Conservation (phyloP, 1,140 invertebrate species). For the Cecropterus lyciades region DNA sequence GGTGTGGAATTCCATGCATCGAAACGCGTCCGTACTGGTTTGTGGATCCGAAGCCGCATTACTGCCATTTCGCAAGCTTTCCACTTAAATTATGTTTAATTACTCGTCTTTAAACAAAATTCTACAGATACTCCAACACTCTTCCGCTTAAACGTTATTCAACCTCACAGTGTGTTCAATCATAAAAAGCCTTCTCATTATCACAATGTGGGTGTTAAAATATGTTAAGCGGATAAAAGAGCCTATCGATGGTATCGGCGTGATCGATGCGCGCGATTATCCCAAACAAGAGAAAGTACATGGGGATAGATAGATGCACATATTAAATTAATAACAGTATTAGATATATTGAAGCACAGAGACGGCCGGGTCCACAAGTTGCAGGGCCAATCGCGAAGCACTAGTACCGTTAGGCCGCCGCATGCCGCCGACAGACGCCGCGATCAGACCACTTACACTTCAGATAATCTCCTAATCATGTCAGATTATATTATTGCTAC, state of each 20-base stretch:
- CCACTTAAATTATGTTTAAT: constrained; percentile 51
- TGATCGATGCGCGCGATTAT: constrained; percentile 70
- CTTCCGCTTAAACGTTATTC: constrained; percentile 9
- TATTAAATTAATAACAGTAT: constrained; percentile 80
- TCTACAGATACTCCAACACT: constrained; percentile 10
- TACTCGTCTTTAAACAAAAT: constrained; percentile 37
- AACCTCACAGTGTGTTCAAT: constrained; percentile 12
- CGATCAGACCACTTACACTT: constrained; percentile 59
- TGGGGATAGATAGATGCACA: constrained; percentile 53
- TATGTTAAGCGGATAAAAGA: constrained; percentile 57
- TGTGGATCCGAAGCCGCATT: constrained; percentile 58
- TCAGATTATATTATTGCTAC: constrained; percentile 48
- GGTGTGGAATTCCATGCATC: constrained; percentile 60
- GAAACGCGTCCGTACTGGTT: constrained; percentile 56
- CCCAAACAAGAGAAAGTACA: constrained; percentile 72
- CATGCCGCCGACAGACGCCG: constrained; percentile 44
- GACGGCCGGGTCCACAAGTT: constrained; percentile 53
- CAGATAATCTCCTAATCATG: constrained; percentile 61
- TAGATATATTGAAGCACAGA: constrained; percentile 74
- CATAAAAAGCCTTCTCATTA: constrained; percentile 37
- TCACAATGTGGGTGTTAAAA: constrained; percentile 57
- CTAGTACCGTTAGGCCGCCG: constrained; percentile 67
- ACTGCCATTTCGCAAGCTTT: constrained; percentile 60
- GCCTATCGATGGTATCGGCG: constrained; percentile 51
- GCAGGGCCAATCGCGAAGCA: constrained; percentile 65